Evolutionary conservation across 2,888 invertebrate genomes (phyloP), one percentile per base, ranked within the genome.

Genomic region (Leistus spinibarbis): DNA sequence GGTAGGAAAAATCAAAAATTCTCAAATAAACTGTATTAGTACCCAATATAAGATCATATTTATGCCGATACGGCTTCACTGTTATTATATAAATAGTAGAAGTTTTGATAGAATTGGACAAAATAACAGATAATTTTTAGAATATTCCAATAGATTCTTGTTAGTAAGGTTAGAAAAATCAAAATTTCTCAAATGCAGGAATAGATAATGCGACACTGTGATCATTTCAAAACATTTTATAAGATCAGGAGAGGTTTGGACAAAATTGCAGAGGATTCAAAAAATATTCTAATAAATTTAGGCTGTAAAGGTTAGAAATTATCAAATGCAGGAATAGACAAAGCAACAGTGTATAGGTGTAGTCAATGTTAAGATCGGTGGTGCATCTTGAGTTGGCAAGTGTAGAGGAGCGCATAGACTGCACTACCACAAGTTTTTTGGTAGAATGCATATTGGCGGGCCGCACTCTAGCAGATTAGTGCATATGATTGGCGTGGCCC

Each of bases 401-500:
- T 40, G 10, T 40, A 7, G 40, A 40, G 40, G 40, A 40, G 5
- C 40, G 40, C 40, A 40, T 40, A 40, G 40, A 40, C 40, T 3
- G 40, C 7, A 40, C 40, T 40, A 40, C 40, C 40, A 60, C 60
- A 22, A 60, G 60, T 19, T 20, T 22, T n/a, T 19, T 20, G 60
- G 60, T 20, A 22, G 66, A 66, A 66, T 66, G 66, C 66, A 66
- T 40, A 40, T 53, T 66, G 53, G 20, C 66, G 20, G 17, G 53
- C 40, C 53, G 66, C 66, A 53, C 56, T n/a, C 40, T 68, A 22
- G 68, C 68, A 56, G 56, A 56, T 56, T 68, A 68, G 68, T 68
- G 68, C 68, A 68, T 68, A 68, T 56, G 68, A 56, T 64, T 64
- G 64, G 64, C 27, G 64, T 64, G 24, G 23, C 64, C 53, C 23